Evolutionary conservation across 2,888 invertebrate species (phyloP).

Genomic region (Camponotus fellah): DNA sequence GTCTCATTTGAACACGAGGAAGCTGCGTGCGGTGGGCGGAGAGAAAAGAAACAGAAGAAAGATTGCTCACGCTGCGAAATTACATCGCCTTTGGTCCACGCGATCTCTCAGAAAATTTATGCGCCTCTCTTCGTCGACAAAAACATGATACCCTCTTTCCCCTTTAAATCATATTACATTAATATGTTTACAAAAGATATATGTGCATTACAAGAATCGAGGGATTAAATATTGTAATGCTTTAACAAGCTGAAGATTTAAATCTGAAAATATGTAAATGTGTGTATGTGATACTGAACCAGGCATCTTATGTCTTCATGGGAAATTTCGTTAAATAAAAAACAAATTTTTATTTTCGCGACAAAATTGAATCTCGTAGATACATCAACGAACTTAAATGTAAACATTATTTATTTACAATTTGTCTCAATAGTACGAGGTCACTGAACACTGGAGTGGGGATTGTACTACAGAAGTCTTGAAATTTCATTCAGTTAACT

Average conservation of each 20-base stretch:
- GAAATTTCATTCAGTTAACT: neutral
- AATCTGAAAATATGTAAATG: neutral
- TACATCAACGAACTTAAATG: neutral
- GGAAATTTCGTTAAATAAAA: neutral
- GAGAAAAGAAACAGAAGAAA: neutral
- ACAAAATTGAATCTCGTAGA: neutral
- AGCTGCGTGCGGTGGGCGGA: neutral
- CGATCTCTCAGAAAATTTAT: conserved; percentile 9
- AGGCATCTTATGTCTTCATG: neutral
- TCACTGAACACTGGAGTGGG: neutral
- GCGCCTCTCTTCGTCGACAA: neutral
- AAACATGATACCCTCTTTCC: neutral
- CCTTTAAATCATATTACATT: neutral
- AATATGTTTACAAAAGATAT: neutral
- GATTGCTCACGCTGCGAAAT: conserved; percentile 3
- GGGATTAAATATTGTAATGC: neutral
- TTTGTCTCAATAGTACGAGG: neutral
- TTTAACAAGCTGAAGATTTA: neutral
- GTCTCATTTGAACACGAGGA: conserved; percentile 36
- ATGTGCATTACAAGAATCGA: neutral
- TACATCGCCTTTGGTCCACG: neutral
- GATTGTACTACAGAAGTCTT: neutral
- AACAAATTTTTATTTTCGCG: neutral
- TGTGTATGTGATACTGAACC: neutral
- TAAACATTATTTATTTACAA: conserved; percentile 7